A percentile compares a stretch with the other conserved stretches of the same genome.
These are phyloP conservation scores for Brachionus plicatilis DNA, from an alignment of 1,140 invertebrate genomes.

Conservation along the genomic window DNA sequence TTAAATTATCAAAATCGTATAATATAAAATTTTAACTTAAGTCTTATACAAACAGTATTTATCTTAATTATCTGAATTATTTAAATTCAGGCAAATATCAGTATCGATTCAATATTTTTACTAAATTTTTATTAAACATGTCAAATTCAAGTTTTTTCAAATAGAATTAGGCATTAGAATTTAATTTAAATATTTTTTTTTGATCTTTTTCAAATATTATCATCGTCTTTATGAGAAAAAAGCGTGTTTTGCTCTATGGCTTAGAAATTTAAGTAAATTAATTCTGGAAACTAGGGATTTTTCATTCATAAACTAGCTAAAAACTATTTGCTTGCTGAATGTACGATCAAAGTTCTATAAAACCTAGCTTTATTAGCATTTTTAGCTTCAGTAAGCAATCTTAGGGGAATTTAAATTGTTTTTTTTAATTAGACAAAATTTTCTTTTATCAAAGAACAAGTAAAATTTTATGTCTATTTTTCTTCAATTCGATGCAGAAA, in stretches of 20 bases:
- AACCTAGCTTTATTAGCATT: too few relatives aligned
- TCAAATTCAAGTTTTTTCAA: not conserved
- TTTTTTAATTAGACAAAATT: not conserved
- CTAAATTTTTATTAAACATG: not conserved
- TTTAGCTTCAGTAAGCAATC: too few relatives aligned
- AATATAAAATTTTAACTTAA: not conserved
- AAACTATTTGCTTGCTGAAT: too few relatives aligned
- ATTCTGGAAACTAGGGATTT: too few relatives aligned
- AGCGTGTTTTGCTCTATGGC: not conserved
- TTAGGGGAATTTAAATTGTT: too few relatives aligned
- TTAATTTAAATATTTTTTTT: not conserved
- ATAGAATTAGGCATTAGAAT: not conserved
- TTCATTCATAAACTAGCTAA: too few relatives aligned
- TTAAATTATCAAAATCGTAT: not conserved
- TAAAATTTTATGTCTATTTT: not conserved
- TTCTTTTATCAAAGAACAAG: not conserved
- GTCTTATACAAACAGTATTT: not conserved
- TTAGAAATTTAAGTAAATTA: not conserved
- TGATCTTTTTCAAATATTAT: not conserved
- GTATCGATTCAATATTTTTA: not conserved
- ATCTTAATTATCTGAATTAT: too few relatives aligned
- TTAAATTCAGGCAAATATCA: not conserved
- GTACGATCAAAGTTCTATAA: too few relatives aligned
- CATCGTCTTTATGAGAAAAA: not conserved
- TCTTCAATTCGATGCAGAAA: not conserved